Evolutionary conservation across 2,113 vertebrate genomes (phyloP), one percentile per base, ranked within the genome.

Genomic region (Percopsis transmontana): DNA sequence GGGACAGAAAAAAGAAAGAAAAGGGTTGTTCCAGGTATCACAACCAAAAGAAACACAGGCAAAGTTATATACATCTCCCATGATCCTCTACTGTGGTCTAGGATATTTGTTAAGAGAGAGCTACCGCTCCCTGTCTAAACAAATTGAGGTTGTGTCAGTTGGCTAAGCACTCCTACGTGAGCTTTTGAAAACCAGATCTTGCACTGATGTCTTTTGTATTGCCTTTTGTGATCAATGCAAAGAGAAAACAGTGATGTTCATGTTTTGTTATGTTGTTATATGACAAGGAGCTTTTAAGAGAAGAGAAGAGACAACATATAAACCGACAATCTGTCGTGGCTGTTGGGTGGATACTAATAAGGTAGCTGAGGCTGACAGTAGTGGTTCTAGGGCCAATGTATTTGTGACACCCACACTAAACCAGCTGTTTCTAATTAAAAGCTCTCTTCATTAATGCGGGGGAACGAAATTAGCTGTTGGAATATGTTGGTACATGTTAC

Each of bases 71-170:
- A 21, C 71, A 62, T 74, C 71, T 63, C 72, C 76, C 39, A 61
- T 7, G 16, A 75, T 74, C 48, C 76, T 70, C 68, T 63, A 40
- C 23, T 24, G 21, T 20, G 64, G 56, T 47, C 70, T 27, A 19
- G 48, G 57, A 39, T 65, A 58, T 70, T 76, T 72, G 57, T 23
- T 18, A 54, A 59, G 62, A 45, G 74, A 56, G 52, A 61, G 53
- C 1, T 47, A 65, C 76, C 85, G 76, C 85, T 70, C 78, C 82
- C 72, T 76, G 27, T 51, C 70, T 74, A 74, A 84, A 82, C 71
- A 78, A 79, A 84, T 62, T 66, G 62, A 83, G 77, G 72, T 76
- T 62, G 16, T 11, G 10, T 12, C 40, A 56, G 52, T 52, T 45
- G 20, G 52, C 23, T 38, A 53, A 54, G 19, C 19, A 61, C 71